Conservation (phyloP, 2,113 vertebrate species). For the Ceyx margarethae region DNA sequence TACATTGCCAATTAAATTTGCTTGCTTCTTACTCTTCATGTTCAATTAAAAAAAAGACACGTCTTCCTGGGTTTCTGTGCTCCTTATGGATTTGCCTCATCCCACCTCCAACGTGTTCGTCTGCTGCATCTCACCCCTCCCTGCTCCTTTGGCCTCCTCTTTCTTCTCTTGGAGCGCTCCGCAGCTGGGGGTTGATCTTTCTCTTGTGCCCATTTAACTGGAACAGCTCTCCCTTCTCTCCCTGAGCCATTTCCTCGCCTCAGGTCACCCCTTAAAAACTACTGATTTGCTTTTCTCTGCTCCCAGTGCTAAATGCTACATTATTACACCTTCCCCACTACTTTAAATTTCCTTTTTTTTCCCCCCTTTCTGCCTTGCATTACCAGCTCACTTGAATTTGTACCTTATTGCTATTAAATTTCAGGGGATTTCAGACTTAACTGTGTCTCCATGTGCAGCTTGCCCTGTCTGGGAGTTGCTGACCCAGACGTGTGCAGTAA, state of each 20-base stretch:
- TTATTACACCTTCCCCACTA: neutral
- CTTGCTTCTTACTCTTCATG: neutral
- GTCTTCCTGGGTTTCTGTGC: neutral
- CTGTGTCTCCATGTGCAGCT: neutral
- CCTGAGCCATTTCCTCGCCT: neutral
- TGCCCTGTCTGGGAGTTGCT: neutral
- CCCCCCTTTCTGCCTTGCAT: neutral
- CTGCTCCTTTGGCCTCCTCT: neutral
- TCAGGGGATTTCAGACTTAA: neutral
- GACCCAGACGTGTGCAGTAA: neutral
- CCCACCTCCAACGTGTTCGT: accelerated
- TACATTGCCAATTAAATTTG: conserved; percentile 43
- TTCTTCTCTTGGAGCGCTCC: neutral
- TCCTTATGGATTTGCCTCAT: neutral
- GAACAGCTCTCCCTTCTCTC: neutral
- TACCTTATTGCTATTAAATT: neutral
- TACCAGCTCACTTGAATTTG: neutral
- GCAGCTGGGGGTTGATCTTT: neutral
- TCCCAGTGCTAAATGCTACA: neutral
- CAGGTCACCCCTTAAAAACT: conserved; percentile 5
- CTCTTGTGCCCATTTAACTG: conserved; percentile 42
- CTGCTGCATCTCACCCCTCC: neutral
- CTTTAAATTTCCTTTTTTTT: neutral
- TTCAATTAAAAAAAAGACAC: neutral
- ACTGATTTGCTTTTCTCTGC: conserved; percentile 23